Conservation (phyloP, 2,888 invertebrate species). For the Caenorhabditis zanzibari region DNA sequence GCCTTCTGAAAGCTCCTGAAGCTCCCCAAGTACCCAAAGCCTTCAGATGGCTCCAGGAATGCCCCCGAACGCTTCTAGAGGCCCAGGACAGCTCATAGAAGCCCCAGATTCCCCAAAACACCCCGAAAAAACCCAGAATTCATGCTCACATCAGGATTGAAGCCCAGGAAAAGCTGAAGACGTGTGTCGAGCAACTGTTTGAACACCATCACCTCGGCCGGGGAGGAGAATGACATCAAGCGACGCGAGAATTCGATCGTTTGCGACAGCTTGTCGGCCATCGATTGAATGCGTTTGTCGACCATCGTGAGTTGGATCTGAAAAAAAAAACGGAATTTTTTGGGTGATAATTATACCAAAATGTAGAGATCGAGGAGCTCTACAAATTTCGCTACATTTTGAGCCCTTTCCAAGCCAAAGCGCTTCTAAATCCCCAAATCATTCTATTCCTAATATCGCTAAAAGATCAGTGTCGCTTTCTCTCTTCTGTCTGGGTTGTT, state of each 20-base stretch:
- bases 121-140: no score
- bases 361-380: no score
- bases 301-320: slow-evolving; percentile 90
- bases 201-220: slow-evolving; percentile 89
- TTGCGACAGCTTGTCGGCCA: slow-evolving; percentile 89
- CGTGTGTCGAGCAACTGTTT: slow-evolving; percentile 95
- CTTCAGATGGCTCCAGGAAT: no score
- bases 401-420: no score
- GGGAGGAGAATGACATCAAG: slow-evolving; percentile 92
- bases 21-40: no score
- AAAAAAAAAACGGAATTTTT: slow-evolving; percentile 33
- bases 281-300: slow-evolving; percentile 94
- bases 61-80: no score
- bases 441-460: no score
- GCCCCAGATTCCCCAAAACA: no score
- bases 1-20: no score
- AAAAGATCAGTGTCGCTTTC: slow-evolving; percentile 16
- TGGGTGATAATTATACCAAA: background rate
- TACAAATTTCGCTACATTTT: no score
- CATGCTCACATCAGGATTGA: slow-evolving; percentile 91
- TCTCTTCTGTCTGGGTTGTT: background rate
- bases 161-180: slow-evolving; percentile 87
- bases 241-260: slow-evolving; percentile 94
- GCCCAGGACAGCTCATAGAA: no score
- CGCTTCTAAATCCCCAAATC: background rate